Evolutionary conservation across 1,140 invertebrate species (phyloP), one percentile per base, ranked within the genome.

Genomic region (Lycorma delicatula): DNA sequence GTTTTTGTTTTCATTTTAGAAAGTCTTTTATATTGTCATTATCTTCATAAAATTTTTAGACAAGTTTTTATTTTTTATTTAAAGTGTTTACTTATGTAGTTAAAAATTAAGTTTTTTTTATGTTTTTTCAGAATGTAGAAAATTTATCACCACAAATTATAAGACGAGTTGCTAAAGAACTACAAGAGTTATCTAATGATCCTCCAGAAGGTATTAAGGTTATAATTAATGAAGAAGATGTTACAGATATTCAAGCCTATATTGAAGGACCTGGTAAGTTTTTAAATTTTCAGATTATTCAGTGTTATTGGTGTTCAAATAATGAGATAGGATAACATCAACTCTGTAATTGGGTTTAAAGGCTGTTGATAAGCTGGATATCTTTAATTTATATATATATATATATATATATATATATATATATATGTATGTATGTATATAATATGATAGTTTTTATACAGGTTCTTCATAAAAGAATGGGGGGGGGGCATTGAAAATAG

Each of bases 71-170:
- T n/a, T n/a, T n/a, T n/a, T n/a, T n/a, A n/a, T n/a, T n/a, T n/a
- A n/a, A n/a, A n/a, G n/a, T n/a, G n/a, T n/a, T n/a, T n/a, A n/a
- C n/a, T n/a, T n/a, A n/a, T n/a, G n/a, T n/a, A n/a, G n/a, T n/a
- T n/a, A n/a, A n/a, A n/a, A n/a, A n/a, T n/a, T n/a, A n/a, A n/a
- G n/a, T n/a, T n/a, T n/a, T n/a, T n/a, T n/a, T n/a, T n/a, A n/a
- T n/a, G n/a, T n/a, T n/a, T n/a, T n/a, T n/a, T n/a, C 36, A 41
- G 36, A 94, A 94, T 77, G 88, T 94, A 56, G 92, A 95, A 75
- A 95, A 95, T 76, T 73, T 94, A 53, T 91, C 91, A 51, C 92
- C 92, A n/a, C 90, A 94, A 78, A 89, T 89, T 44, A 91, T 94
- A 31, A 74, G 91, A 27, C 80, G 84, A 68, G 84, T 95, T 41